Base-by-base conservation (phyloP, 2,797 vertebrate genomes). In the Pseudomugil tenellus region DNA sequence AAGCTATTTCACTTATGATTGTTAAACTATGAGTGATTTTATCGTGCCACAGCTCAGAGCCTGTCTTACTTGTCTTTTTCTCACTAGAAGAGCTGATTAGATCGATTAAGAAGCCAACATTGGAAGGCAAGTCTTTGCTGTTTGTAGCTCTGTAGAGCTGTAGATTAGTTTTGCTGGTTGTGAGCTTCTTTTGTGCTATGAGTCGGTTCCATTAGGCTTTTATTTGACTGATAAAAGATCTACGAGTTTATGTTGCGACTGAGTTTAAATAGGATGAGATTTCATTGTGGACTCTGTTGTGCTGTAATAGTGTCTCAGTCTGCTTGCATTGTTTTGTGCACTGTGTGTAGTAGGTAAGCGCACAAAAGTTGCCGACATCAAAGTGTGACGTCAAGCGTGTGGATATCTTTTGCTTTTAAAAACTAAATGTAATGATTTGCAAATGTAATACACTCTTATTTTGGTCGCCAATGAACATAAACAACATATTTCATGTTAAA, bases 111-210 rank as follows among this genome's bases (percentile, higher is more conserved):
- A 83, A 76, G 62, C 84, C 89, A 43, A 54, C 63, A 58, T 65
- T 93, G 89, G 89, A 91, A 91, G 92, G 92, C 83, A 92, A 89
- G 92, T 91, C 35, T 57, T 67, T 61, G 56, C 32, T 78, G 59
- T 75, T 76, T 10, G 14, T 26, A 25, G 49, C 60, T 70, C 43
- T 74, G 39, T 67, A 64, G 67, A 75, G 23, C 11, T 51, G 21
- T 65, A 21, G 35, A 25, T 31, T 29, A 1, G 49, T 53, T 13
- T 26, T 14, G 11, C 31, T 31, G 43, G 67, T 57, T 28, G 7
- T 28, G 4, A n/a, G 16, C 23, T 48, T 37, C 25, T 46, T 26
- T 2, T 28, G 14, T 23, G n/a, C 46, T 11, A 49, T 23, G 23
- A 52, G 6, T 52, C 11, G 11, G 9, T 51, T 51, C 26, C 23